Percentiles rank a stretch among this genome's conserved stretches.
Conservation (phyloP, 2,113 vertebrate genomes). For the Chroicocephalus ridibundus region DNA sequence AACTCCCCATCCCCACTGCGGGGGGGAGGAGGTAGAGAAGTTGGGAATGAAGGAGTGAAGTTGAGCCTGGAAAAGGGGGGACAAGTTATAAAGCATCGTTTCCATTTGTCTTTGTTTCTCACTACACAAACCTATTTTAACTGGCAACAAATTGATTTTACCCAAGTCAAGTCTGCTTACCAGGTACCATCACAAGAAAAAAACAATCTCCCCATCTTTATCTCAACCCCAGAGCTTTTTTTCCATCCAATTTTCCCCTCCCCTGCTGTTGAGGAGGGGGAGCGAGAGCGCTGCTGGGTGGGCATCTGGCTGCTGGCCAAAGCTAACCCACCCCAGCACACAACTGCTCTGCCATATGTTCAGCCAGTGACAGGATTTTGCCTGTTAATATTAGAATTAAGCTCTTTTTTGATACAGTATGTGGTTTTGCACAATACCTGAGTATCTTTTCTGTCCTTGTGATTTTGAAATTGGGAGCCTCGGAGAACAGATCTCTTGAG, state of each 20-base stretch:
- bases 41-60: rapidly evolving
- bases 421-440: slow-evolving; percentile 71
- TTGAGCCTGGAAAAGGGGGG: neutral
- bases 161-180: neutral
- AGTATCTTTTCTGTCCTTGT: slow-evolving; percentile 65
- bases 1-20: neutral
- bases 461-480: slow-evolving; percentile 74
- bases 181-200: neutral
- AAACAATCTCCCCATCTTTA: neutral
- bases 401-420: rapidly evolving
- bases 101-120: neutral
- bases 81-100: neutral
- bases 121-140: neutral
- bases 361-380: neutral
- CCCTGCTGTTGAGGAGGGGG: rapidly evolving
- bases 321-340: neutral
- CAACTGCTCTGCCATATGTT: neutral
- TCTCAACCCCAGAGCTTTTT: neutral
- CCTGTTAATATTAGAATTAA: neutral
- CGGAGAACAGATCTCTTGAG: slow-evolving; percentile 79
- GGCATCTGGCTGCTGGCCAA: neutral
- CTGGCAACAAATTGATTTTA: neutral
- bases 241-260: neutral
- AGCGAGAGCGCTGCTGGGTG: neutral
- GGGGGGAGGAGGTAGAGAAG: neutral